phyloP scores from a whole-genome alignment of 2,888 invertebrate species.

The Melolontha melolontha region DNA sequence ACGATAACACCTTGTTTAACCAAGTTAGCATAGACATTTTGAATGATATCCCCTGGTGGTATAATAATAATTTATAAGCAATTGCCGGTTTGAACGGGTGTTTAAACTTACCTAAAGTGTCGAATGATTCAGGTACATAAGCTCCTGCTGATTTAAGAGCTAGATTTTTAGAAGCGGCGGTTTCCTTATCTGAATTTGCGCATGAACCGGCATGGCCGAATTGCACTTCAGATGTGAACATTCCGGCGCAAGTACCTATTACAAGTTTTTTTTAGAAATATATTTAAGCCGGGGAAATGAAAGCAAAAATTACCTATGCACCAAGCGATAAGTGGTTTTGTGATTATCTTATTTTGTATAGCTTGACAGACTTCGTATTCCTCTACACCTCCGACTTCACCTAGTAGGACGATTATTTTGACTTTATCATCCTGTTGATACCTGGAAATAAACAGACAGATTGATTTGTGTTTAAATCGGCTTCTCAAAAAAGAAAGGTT shows the following conservation, averaged over 20 bases:
- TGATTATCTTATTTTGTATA: slow-evolving; percentile 81
- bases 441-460: slow-evolving; percentile 41
- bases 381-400: slow-evolving; percentile 98
- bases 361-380: slow-evolving; percentile 97
- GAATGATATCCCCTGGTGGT: slow-evolving; percentile 79
- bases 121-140: slow-evolving; percentile 92
- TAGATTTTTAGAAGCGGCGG: slow-evolving; percentile 92
- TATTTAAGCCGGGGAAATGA: too few relatives aligned
- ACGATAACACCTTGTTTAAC: slow-evolving; percentile 87
- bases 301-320: slow-evolving; percentile 80
- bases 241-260: slow-evolving; percentile 69
- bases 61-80: neutral
- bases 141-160: slow-evolving; percentile 87
- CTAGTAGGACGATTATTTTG: slow-evolving; percentile 95
- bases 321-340: slow-evolving; percentile 97
- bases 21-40: slow-evolving; percentile 79
- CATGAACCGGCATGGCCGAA: slow-evolving; percentile 99
- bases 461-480: too few relatives aligned
- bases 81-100: too few relatives aligned
- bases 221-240: slow-evolving; percentile 90
- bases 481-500: too few relatives aligned
- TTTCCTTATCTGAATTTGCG: slow-evolving; percentile 89
- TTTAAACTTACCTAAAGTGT: slow-evolving; percentile 69
- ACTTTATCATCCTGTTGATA: slow-evolving; percentile 84
- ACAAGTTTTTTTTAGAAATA: neutral